These are phyloP conservation scores for Melanotaenia parkinsoni DNA, from an alignment of 2,797 vertebrate genomes.

Conservation along the genomic window DNA sequence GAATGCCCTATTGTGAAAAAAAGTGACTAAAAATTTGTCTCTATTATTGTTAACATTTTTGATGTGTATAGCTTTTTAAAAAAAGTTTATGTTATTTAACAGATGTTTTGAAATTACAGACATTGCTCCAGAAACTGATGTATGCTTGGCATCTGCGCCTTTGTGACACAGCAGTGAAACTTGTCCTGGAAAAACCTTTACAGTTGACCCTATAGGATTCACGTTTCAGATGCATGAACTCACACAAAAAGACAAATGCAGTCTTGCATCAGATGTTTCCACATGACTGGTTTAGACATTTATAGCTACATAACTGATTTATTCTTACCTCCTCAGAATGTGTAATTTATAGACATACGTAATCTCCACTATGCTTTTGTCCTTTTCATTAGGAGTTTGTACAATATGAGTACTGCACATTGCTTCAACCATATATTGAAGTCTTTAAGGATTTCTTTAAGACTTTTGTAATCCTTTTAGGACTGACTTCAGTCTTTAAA, in stretches of 20 bases:
- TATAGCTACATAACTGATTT: slow-evolving; percentile 40
- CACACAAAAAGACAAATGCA: slow-evolving; percentile 12
- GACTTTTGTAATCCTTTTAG: slow-evolving; percentile 11
- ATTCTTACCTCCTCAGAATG: not conserved
- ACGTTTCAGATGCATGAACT: slow-evolving; percentile 17
- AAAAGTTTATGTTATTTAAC: not conserved
- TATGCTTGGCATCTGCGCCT: slow-evolving; percentile 45
- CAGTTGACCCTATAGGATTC: slow-evolving; percentile 47
- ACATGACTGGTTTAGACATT: slow-evolving; percentile 33
- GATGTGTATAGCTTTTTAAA: not conserved
- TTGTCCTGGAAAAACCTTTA: slow-evolving; percentile 42
- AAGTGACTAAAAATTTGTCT: not conserved
- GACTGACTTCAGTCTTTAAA: slow-evolving; percentile 21
- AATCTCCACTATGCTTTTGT: not conserved
- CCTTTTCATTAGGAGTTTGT: not conserved
- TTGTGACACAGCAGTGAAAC: slow-evolving; percentile 50
- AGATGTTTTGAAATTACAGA: slow-evolving; percentile 41
- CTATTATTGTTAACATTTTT: not conserved
- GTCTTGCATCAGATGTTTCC: slow-evolving; percentile 32
- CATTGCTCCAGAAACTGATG: slow-evolving; percentile 52
- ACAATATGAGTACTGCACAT: not conserved
- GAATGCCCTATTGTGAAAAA: not conserved
- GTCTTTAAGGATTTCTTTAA: slow-evolving; percentile 12
- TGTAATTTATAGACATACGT: not conserved
- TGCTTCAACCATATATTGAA: not conserved